A percentile compares a stretch with the other conserved stretches of the same genome.
These are phyloP conservation scores for Keiferia lycopersicella DNA, from an alignment of 2,888 invertebrate species.

Conservation along the genomic window DNA sequence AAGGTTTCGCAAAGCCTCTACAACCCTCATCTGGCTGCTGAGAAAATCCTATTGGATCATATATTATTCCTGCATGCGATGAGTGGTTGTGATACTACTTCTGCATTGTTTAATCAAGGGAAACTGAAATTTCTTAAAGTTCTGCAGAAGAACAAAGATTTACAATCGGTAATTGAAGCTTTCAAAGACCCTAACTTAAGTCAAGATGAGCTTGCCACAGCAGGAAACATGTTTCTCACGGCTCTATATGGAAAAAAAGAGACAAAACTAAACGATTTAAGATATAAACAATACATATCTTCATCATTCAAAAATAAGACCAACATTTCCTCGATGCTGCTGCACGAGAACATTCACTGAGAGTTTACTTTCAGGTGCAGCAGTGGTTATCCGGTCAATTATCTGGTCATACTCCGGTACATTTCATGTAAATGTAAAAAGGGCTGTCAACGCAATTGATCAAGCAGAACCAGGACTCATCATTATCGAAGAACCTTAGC, in stretches of 20 bases:
- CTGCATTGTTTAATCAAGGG: too few relatives aligned
- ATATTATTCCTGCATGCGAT: too few relatives aligned
- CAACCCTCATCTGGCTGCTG: neutral
- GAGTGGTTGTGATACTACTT: too few relatives aligned
- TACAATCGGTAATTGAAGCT: slow-evolving; percentile 20
- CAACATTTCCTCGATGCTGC: slow-evolving; percentile 14
- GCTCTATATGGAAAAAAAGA: neutral
- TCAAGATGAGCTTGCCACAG: slow-evolving; percentile 16
- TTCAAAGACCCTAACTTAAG: slow-evolving; percentile 11
- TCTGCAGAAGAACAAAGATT: slow-evolving; percentile 8
- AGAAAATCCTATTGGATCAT: too few relatives aligned
- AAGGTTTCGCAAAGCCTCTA: too few relatives aligned
- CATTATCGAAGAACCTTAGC: too few relatives aligned
- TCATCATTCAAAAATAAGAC: slow-evolving; percentile 17
- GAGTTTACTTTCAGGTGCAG: too few relatives aligned
- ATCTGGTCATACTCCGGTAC: too few relatives aligned
- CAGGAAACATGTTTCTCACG: slow-evolving; percentile 17
- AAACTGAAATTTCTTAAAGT: neutral
- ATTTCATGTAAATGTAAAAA: too few relatives aligned
- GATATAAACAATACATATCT: slow-evolving; percentile 14
- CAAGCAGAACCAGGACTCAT: too few relatives aligned
- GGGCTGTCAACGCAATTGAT: too few relatives aligned
- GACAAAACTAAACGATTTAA: neutral
- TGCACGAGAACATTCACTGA: slow-evolving; percentile 11
- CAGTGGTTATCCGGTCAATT: too few relatives aligned